Base-by-base conservation (phyloP, 2,888 invertebrate species). In the Aphidius colemani region DNA sequence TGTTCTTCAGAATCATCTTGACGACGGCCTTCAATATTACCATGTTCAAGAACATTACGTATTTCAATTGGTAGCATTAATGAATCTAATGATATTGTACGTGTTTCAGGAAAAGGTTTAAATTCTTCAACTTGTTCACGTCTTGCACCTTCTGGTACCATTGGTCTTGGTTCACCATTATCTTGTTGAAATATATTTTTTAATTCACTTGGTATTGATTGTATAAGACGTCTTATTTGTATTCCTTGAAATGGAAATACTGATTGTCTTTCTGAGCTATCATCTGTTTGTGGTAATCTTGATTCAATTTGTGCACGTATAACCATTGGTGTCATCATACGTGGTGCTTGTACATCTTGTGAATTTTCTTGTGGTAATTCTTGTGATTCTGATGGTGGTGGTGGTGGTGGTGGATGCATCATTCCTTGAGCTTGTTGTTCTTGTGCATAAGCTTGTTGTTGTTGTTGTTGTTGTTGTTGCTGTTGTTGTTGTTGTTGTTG, bases 231-330 rank as follows among this genome's bases (percentile, higher is more conserved):
- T 48, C 75, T 68, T 41, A 80, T 78, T 4, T 82, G 82, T 66
- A 82, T 75, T 55, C 79, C 78, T 49, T 80, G 82, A 75, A 82
- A 82, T 1, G 82, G 78, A 4, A 77, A 78, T 9, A 73, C 75
- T 30, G 30, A 30, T 6, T 76, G 76, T 45, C 71, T 74, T 39
- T 79, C 80, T 58, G 78, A 66, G 65, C 73, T 66, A 9, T 75
- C 71, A 48, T 67, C 65, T 9, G 68, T 45, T 18, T 67, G 67
- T 41, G 57, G 8, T 7, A 58, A 30, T 61, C 74, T 69, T 48
- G 75, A 75, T 11, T 78, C 77, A 4, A 71, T 69, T 59, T 75
- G 76, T 6, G 74, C 74, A 7, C 71, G 71, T 44, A 74, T 72
- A 65, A 79, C 67, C 63, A 77, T 64, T 43, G 75, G 75, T 1